Evolutionary conservation across 2,113 vertebrate species (phyloP).

Genomic region (Thermophis baileyi): DNA sequence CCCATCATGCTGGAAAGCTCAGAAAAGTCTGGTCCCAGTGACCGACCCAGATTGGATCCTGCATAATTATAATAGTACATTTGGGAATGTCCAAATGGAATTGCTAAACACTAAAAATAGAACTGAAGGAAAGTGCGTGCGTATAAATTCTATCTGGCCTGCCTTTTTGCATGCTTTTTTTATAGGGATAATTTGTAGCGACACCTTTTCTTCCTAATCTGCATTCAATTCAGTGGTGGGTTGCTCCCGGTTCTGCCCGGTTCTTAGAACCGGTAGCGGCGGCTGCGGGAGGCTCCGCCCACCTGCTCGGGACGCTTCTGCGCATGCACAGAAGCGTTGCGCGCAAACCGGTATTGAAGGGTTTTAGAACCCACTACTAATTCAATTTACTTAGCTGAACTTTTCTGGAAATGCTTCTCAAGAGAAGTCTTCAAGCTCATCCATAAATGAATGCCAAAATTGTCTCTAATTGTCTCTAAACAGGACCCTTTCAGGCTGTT

Average conservation of each 20-base stretch:
- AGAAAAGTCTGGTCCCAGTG: background rate
- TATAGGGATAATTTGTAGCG: background rate
- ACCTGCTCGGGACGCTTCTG: no score
- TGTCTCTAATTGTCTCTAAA: background rate
- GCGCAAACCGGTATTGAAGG: no score
- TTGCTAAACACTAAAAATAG: background rate
- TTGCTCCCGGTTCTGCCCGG: no score
- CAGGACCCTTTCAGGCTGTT: background rate
- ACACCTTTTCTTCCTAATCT: background rate
- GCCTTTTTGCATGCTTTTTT: fast-evolving
- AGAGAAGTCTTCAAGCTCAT: background rate
- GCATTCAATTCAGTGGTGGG: background rate
- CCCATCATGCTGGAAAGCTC: no score
- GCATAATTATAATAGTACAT: background rate
- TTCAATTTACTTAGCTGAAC: background rate
- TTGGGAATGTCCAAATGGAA: conserved; percentile 2
- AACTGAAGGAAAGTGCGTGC: background rate
- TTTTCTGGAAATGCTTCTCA: background rate
- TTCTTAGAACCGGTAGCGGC: no score
- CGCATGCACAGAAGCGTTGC: no score
- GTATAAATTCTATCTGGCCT: background rate
- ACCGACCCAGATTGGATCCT: background rate
- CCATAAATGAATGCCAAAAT: background rate
- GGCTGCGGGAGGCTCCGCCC: no score
- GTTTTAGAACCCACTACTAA: no score